Base-by-base conservation (phyloP, 2,797 vertebrate genomes). In the Cryptoblepharus egeriae region DNA sequence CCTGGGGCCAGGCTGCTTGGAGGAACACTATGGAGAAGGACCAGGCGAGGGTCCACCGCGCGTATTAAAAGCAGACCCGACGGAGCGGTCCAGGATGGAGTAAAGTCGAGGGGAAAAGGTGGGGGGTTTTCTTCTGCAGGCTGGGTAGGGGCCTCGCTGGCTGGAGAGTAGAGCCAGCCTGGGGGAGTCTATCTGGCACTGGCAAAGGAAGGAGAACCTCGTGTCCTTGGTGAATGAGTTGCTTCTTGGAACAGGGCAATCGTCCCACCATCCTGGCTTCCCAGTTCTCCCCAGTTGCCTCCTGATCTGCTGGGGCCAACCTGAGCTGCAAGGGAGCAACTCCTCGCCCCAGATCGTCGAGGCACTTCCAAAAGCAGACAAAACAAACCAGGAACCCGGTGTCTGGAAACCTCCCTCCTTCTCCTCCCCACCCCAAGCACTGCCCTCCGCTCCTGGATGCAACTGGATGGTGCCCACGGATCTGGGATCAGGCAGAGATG, bases 401-500 rank as follows among this genome's bases (percentile, higher is more conserved):
- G 12, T 13, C 60, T n/a, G 45, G 35, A 69, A 37, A 18, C 57
- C 60, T 3, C 24, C 11, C 81, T 9, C 1, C 13, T 52, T 30
- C 5, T n/a, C n/a, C n/a, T n/a, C n/a, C n/a, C n/a, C n/a, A n/a
- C n/a, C n/a, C n/a, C n/a, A n/a, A n/a, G 7, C 55, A 32, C 76
- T 16, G 49, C 45, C 26, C 2, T 58, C 18, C 55, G 74, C 85
- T 85, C 89, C 90, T n/a, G n/a, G n/a, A 89, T 93, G 94, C 90
- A 84, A 86, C 90, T 89, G 92, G 88, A 88, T 91, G 90, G 89
- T 84, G 92, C 79, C 90, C 81, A 90, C 89, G 91, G 88, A 86
- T 82, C 93, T 96, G 96, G 96, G 93, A 95, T 95, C 95, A 35
- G 87, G 88, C 95, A 94, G 92, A 87, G 93, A 96, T 96, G 90